Conservation (phyloP, 2,797 vertebrate genomes). For the Microctenopoma lineatum region DNA sequence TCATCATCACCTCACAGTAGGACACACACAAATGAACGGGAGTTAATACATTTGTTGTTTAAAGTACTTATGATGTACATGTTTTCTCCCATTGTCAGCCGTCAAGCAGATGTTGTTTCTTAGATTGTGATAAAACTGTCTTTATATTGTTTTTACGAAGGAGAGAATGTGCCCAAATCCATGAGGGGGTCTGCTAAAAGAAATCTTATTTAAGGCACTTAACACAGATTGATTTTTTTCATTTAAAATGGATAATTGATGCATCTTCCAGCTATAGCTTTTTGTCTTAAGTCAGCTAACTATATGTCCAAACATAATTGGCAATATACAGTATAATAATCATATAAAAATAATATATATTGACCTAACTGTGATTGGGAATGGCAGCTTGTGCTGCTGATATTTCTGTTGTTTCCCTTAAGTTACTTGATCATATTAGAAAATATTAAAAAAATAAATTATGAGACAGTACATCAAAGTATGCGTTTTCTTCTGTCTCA, state of each 20-base stretch:
- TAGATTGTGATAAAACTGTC: not conserved
- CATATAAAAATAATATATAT: not conserved
- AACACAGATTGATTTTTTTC: not conserved
- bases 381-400: not conserved
- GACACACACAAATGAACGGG: conserved; percentile 46
- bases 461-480: conserved; percentile 5
- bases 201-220: no score
- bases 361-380: not conserved
- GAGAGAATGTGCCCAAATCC: no score
- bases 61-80: not conserved
- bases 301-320: not conserved
- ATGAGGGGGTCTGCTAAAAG: no score
- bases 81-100: not conserved
- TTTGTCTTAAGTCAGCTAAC: not conserved
- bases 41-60: conserved; percentile 36
- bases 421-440: not conserved
- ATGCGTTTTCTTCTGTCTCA: conserved; percentile 57
- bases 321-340: no score
- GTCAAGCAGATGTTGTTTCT: not conserved
- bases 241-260: not conserved
- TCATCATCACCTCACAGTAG: conserved; percentile 63
- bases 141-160: no score
- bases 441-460: not conserved
- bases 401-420: not conserved
- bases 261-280: not conserved